These are phyloP conservation scores for Troides oblongomaculatus DNA, from an alignment of 2,888 invertebrate species.

Conservation along the genomic window DNA sequence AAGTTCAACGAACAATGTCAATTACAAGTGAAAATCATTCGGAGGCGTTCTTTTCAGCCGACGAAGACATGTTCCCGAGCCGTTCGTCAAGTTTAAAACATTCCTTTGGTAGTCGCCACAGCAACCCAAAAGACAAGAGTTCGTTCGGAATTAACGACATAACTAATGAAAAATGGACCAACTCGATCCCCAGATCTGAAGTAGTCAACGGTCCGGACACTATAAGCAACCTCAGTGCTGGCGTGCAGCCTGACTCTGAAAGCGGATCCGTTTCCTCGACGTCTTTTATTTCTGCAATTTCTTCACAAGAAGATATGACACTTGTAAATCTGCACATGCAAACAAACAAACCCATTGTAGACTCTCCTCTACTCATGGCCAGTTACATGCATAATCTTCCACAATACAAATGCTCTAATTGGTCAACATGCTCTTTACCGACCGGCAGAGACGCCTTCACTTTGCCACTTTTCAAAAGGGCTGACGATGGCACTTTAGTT, in stretches of 20 bases:
- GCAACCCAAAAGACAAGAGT: constrained; percentile 74
- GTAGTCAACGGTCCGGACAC: constrained; percentile 61
- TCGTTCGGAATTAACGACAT: constrained; percentile 77
- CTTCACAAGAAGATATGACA: constrained; percentile 95
- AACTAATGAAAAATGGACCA: constrained; percentile 66
- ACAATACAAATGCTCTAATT: constrained; percentile 88
- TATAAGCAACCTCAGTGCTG: constrained; percentile 63
- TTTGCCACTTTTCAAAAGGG: constrained; percentile 88
- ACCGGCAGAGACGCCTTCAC: constrained; percentile 88
- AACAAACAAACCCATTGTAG: constrained; percentile 93
- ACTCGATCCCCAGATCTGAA: constrained; percentile 61
- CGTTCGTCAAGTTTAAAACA: constrained; percentile 84
- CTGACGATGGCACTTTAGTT: constrained; percentile 86
- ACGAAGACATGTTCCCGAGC: constrained; percentile 90
- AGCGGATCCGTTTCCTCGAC: constrained; percentile 90
- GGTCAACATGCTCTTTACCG: constrained; percentile 86
- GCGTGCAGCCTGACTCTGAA: constrained; percentile 84
- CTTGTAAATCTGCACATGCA: constrained; percentile 96
- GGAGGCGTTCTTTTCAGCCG: constrained; percentile 95
- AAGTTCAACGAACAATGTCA: constrained; percentile 90
- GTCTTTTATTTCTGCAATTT: constrained; percentile 93
- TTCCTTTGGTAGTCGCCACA: constrained; percentile 77
- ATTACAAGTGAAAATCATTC: constrained; percentile 94
- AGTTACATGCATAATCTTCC: constrained; percentile 96
- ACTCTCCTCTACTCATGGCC: constrained; percentile 96